A percentile compares a stretch with the other conserved stretches of the same genome.
Evolutionary conservation across 2,113 vertebrate species (phyloP).

Genomic region (cat (Felis catus)): DNA sequence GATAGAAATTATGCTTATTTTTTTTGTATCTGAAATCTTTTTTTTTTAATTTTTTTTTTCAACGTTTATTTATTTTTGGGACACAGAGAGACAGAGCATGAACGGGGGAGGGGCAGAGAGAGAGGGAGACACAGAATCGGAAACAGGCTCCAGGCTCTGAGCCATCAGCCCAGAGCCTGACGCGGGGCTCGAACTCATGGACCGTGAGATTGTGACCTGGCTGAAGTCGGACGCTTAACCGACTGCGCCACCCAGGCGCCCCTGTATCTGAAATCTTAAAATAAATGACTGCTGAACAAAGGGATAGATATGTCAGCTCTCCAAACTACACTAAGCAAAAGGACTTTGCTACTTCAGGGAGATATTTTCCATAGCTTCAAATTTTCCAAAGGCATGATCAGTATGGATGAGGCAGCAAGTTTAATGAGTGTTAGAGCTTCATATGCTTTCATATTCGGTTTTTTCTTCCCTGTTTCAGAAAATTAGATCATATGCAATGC

Average conservation of each 20-base stretch:
- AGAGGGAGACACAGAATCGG: too few species aligned
- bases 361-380: conserved; percentile 6
- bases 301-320: not conserved
- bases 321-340: conserved; percentile 21
- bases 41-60: too few species aligned
- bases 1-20: conserved; percentile 40
- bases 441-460: conserved; percentile 8
- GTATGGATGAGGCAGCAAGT: not conserved
- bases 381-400: conserved; percentile 33
- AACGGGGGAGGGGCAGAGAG: too few species aligned
- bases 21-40: conserved; percentile 21
- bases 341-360: not conserved
- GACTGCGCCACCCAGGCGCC: too few species aligned
- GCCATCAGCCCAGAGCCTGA: too few species aligned
- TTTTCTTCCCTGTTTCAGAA: conserved; percentile 18
- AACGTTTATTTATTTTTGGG: too few species aligned
- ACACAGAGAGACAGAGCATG: too few species aligned
- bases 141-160: too few species aligned
- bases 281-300: not conserved
- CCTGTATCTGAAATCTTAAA: conserved; percentile 36
- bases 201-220: too few species aligned
- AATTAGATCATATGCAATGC: conserved; percentile 22
- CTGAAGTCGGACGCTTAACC: too few species aligned
- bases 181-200: too few species aligned
- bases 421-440: not conserved